A percentile compares a stretch with the other conserved stretches of the same genome.
Evolutionary conservation across 92 coral and sea anemone species (phyloP).

Genomic region (Epizoanthus fatuus): DNA sequence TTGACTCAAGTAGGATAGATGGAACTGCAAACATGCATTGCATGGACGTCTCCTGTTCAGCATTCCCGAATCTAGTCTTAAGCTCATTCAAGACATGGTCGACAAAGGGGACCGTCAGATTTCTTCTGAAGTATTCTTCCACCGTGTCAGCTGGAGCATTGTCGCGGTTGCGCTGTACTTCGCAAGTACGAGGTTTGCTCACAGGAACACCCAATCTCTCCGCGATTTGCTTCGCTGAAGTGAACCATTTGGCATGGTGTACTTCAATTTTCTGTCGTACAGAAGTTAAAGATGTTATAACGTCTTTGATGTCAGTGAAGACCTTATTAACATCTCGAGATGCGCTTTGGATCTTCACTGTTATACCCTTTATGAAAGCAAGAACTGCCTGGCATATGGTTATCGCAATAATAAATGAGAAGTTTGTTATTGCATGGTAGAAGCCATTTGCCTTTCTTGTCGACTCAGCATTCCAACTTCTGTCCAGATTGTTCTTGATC

Average conservation of each 20-base stretch:
- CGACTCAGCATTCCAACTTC: no score
- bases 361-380: conserved; percentile 49
- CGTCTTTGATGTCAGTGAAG: conserved; percentile 31
- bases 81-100: conserved; percentile 41
- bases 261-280: conserved; percentile 50
- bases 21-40: conserved; percentile 45
- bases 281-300: conserved; percentile 39
- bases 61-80: conserved; percentile 31
- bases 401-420: conserved; percentile 18
- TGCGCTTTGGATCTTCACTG: conserved; percentile 54
- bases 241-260: conserved; percentile 33
- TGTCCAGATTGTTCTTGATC: no score
- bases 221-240: background rate
- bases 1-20: conserved; percentile 40
- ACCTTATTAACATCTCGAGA: conserved; percentile 7
- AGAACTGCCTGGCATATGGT: conserved; percentile 42
- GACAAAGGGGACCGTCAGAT: conserved; percentile 43
- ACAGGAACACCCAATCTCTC: conserved; percentile 25
- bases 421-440: conserved; percentile 38
- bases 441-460: conserved; percentile 29
- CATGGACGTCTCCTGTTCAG: conserved; percentile 42
- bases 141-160: conserved; percentile 45
- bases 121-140: conserved; percentile 49
- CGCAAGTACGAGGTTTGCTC: conserved; percentile 34
- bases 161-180: conserved; percentile 53